Conservation (phyloP, 2,113 vertebrate genomes). For the Capricornis sumatraensis region DNA sequence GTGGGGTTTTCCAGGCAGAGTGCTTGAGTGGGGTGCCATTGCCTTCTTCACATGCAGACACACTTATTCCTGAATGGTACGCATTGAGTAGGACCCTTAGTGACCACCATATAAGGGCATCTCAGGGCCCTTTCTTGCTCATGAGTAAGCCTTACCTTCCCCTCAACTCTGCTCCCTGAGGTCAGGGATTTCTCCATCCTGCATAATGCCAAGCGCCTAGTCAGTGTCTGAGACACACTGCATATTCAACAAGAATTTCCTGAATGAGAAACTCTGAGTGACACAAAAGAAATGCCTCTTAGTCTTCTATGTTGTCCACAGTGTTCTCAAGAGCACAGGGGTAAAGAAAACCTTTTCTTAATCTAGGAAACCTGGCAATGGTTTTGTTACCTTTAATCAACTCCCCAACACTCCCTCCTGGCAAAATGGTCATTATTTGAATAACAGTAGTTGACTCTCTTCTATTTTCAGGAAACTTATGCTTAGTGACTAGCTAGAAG, state of each 20-base stretch:
- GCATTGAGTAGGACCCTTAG: neutral
- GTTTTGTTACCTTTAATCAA: conserved; percentile 32
- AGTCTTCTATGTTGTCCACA: neutral
- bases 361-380: conserved; percentile 36
- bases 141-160: neutral
- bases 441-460: neutral
- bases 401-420: neutral
- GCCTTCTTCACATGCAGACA: neutral
- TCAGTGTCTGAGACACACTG: neutral
- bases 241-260: neutral
- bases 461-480: conserved; percentile 9
- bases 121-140: neutral
- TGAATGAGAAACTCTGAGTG: neutral
- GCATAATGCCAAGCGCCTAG: neutral
- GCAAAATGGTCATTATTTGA: conserved; percentile 21
- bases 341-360: conserved; percentile 15
- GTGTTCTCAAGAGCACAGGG: neutral
- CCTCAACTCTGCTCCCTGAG: neutral
- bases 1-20: too few relatives aligned
- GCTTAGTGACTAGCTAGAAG: neutral
- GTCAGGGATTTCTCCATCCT: neutral
- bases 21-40: too few relatives aligned
- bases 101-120: neutral
- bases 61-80: neutral
- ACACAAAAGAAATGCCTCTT: neutral